Evolutionary conservation across 2,113 vertebrate species (phyloP), one percentile per base, ranked within the genome.

Genomic region (Lynx canadensis): DNA sequence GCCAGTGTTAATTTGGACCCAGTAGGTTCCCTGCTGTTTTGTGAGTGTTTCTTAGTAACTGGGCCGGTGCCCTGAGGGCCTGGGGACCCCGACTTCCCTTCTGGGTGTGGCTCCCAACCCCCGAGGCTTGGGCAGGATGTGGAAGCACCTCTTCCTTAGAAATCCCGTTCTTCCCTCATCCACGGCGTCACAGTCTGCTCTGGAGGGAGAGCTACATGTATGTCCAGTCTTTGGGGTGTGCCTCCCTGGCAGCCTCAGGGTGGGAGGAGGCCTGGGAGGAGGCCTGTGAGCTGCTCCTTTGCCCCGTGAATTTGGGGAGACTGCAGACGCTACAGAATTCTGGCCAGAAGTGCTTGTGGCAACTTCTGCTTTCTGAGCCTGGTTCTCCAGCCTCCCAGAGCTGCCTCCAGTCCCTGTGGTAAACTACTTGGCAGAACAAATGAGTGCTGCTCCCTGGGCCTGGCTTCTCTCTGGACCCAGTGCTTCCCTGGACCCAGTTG

Each of bases 1-100:
- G 60, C 2, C 0, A 5, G 11, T 8, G 4, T 29, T 13, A 14
- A 3, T 18, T 14, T 21, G 5, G 5, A 1, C 18, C 60, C 50
- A 0, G 31, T 3, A 9, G 15, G 50, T 25, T 60, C 57, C 74
- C 14, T 36, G 29, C 38, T 52, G 79, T 31, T 55, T 25, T 36
- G n/a, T 23, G 90, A 55, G 29, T 71, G 2, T 48, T 31, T 33
- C 55, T 14, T 4, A 13, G 88, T 57, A 5, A 50, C 69, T 25
- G 29, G 89, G 7, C 15, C 21, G 41, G 33, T 29, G 50, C 68
- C 60, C 63, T 5, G 31, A 25, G 45, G 57, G 31, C 7, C 45
- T 19, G 33, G 80, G 50, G 6, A 73, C 38, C 29, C 15, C 1
- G 5, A 3, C 31, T 65, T 63, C 33, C 33, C 41, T 4, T 50